These are phyloP conservation scores for Calameuta idolon DNA, from an alignment of 2,888 invertebrate genomes.

Conservation along the genomic window DNA sequence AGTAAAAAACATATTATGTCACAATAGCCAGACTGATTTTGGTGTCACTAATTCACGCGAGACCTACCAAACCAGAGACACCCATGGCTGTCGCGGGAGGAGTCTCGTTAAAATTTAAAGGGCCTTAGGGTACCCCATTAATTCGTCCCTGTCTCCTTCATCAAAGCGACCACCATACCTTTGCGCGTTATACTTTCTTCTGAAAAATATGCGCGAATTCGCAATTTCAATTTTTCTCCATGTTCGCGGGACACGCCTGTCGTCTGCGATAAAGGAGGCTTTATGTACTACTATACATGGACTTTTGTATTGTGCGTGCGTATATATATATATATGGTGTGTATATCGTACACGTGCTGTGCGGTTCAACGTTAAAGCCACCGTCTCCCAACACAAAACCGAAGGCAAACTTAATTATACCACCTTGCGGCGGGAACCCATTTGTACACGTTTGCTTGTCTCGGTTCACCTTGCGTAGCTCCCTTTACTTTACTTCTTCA, in stretches of 20 bases:
- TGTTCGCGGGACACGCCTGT: neutral
- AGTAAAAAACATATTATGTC: neutral
- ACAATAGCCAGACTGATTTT: neutral
- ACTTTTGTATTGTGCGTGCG: no score
- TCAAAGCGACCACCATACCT: neutral
- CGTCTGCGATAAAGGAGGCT: constrained; percentile 2
- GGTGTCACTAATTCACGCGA: neutral
- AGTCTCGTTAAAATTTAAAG: no score
- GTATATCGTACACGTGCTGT: neutral
- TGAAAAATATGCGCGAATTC: constrained; percentile 4
- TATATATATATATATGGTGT: neutral
- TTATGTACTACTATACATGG: neutral
- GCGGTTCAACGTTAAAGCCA: neutral
- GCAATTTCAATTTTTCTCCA: neutral
- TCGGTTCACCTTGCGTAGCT: neutral
- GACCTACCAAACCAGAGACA: neutral
- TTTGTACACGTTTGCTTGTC: neutral
- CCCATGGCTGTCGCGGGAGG: no score
- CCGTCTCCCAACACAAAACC: neutral
- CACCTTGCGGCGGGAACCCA: neutral
- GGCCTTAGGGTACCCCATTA: neutral
- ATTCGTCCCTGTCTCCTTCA: neutral
- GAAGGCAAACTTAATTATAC: constrained; percentile 6
- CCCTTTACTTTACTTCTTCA: neutral
- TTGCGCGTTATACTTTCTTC: neutral